A percentile compares a stretch with the other conserved stretches of the same genome.
Evolutionary conservation across 1,140 invertebrate genomes (phyloP).

Genomic region (Anoplolepis gracilipes): DNA sequence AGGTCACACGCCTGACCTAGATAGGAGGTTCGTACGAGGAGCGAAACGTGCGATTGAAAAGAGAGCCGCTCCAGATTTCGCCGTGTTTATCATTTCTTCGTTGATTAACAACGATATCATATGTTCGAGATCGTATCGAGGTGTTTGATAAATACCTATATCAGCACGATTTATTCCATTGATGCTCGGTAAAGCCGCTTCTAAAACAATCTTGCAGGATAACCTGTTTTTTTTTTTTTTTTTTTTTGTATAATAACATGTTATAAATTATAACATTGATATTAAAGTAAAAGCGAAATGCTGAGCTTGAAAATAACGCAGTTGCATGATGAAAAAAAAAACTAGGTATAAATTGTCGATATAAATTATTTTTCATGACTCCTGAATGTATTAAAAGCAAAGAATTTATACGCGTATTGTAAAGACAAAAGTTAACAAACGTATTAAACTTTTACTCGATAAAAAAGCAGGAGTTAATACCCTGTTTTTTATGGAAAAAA

Average conservation of each 20-base stretch:
- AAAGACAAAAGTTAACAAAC: not conserved
- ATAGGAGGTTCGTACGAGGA: constrained; percentile 56
- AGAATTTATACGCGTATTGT: not conserved
- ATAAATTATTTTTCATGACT: not conserved
- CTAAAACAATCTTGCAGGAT: not conserved
- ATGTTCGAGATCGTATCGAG: not conserved
- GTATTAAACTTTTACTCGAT: not conserved
- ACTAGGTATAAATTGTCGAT: not conserved
- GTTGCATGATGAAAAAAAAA: not conserved
- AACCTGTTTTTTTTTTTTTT: too few relatives aligned
- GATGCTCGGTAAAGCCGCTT: not conserved
- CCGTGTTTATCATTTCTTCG: constrained; percentile 54
- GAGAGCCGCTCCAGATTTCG: constrained; percentile 50
- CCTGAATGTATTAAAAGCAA: not conserved
- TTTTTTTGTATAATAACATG: too few relatives aligned
- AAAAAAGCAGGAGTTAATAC: constrained; percentile 1
- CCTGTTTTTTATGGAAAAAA: not conserved
- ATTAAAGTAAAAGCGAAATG: not conserved
- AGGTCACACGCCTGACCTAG: constrained; percentile 73
- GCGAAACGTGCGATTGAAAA: constrained; percentile 64
- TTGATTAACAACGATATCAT: not conserved
- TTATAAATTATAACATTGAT: not conserved
- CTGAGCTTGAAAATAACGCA: not conserved
- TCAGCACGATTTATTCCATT: not conserved
- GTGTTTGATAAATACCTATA: not conserved